These are phyloP conservation scores for Coreius guichenoti DNA, from an alignment of 2,797 vertebrate species.

Conservation along the genomic window DNA sequence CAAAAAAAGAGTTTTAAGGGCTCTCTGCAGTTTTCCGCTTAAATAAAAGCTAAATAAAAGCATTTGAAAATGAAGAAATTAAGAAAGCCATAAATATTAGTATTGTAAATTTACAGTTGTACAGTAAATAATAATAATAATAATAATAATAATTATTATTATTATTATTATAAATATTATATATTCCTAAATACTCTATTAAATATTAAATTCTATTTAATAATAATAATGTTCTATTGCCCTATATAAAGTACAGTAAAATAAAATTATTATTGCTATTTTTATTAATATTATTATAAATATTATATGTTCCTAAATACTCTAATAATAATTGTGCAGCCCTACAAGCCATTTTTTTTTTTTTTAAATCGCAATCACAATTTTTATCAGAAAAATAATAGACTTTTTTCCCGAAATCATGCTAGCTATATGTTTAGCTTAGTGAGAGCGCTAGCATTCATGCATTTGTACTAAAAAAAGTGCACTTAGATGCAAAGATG, in stretches of 20 bases:
- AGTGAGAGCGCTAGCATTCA: not conserved
- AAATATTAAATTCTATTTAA: not conserved
- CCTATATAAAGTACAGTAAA: too few species aligned
- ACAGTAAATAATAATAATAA: too few species aligned
- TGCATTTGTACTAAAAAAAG: slow-evolving; percentile 26
- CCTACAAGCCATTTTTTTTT: too few species aligned
- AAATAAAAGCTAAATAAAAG: not conserved
- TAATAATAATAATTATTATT: not conserved
- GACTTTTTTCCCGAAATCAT: not conserved
- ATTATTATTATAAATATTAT: not conserved
- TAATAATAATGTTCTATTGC: too few species aligned
- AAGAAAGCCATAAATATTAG: not conserved
- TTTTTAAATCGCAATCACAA: not conserved
- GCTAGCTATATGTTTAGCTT: not conserved
- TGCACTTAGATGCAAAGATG: slow-evolving; percentile 16
- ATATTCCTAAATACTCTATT: too few species aligned
- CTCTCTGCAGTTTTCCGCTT: not conserved
- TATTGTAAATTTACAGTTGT: not conserved
- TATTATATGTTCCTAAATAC: too few species aligned
- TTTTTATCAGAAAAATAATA: not conserved
- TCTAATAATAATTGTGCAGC: too few species aligned
- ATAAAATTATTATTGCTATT: too few species aligned
- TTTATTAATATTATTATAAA: too few species aligned
- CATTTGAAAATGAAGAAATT: not conserved
- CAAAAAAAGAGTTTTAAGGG: not conserved